Evolutionary conservation across 2,797 vertebrate genomes (phyloP).

Genomic region (Emys orbicularis): DNA sequence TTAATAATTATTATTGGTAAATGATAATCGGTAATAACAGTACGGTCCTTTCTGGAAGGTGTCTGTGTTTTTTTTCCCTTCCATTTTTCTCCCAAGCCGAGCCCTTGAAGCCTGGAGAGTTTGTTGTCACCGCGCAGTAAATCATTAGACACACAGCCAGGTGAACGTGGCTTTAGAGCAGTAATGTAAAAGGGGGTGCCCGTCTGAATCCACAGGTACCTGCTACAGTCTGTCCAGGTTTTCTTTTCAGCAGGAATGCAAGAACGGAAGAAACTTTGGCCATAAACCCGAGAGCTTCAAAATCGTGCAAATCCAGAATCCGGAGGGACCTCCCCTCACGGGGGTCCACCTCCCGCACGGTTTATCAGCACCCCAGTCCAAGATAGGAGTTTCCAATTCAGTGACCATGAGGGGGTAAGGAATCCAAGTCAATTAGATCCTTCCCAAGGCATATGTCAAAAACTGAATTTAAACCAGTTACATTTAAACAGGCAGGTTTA

Average conservation of each 20-base stretch:
- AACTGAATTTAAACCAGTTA: background rate
- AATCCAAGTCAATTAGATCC: background rate
- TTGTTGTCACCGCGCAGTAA: background rate
- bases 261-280: conserved; percentile 38
- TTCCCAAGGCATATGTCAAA: background rate
- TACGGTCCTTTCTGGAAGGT: conserved; percentile 15
- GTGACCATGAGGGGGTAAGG: background rate
- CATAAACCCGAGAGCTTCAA: background rate
- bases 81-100: background rate
- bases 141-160: conserved; percentile 40
- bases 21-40: conserved; percentile 20
- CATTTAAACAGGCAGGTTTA: background rate
- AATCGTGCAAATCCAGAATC: background rate
- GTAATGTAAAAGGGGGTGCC: background rate
- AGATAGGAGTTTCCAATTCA: background rate
- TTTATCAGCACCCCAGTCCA: background rate
- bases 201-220: conserved; percentile 11
- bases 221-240: background rate
- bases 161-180: background rate
- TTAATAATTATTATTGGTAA: conserved; percentile 21
- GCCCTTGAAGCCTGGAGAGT: background rate
- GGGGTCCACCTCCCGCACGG: background rate
- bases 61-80: background rate
- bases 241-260: background rate
- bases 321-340: background rate